Evolutionary conservation across 2,797 vertebrate genomes (phyloP), one percentile per base, ranked within the genome.

Genomic region (Chromis chromis): DNA sequence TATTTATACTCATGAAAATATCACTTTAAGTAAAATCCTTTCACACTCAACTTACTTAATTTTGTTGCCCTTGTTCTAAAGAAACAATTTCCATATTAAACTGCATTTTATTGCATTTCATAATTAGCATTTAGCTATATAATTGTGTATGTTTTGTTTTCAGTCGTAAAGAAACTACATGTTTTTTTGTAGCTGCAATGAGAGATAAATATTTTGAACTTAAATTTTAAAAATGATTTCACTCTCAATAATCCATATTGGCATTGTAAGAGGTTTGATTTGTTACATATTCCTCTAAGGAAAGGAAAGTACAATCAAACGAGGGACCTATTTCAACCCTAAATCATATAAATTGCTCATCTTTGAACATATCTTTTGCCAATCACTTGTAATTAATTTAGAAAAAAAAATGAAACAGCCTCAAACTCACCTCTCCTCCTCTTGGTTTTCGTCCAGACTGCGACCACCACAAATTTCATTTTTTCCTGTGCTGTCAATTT

Each of bases 391-490:
- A 49, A 50, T 12, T 19, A 4, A 25, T 58, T 68, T 50, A 11
- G 3, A 69, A 56, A 49, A 74, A 48, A 10, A 65, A 42, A 7
- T 24, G 9, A 79, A 81, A 71, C 13, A 50, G 53, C 46, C 9
- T 49, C 27, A n/a, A 44, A 90, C 90, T 91, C 84, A 93, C 92
- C 91, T 84, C 39, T 78, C 74, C 74, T 86, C 70, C 58, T 90
- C 78, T 46, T 60, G 60, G 11, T 44, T 85, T 65, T 87, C 84
- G 0, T 94, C 94, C 76, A 70, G 67, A 78, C 70, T 74, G 79
- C 54, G 60, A 74, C 79, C 70, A 75, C 90, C 83, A 93, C 91
- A 94, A 81, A 87, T 85, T 57, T 90, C 85, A 27, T 70, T 81
- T 82, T 88, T 90, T 28, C 82, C 84, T 56, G 68, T 91, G 73